These are phyloP conservation scores for Seira ritae DNA, from an alignment of 2,888 invertebrate genomes.

Conservation along the genomic window DNA sequence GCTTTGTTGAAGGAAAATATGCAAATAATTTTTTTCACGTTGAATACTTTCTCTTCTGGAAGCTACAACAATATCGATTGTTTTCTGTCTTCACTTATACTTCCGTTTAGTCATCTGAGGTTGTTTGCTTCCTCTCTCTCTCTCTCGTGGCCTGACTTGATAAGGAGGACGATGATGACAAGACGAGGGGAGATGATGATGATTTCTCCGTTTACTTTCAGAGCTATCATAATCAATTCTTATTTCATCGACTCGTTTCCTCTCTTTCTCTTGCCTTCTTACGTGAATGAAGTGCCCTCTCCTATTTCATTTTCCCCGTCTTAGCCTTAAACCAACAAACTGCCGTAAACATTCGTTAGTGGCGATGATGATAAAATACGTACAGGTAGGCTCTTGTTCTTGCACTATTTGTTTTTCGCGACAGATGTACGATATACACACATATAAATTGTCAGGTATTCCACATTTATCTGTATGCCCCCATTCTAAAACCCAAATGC, in stretches of 20 bases:
- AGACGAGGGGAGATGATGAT: neutral
- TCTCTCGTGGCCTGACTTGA: neutral
- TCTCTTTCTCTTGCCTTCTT: neutral
- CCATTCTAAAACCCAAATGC: too few relatives aligned
- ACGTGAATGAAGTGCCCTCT: neutral
- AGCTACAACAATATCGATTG: conserved; percentile 16
- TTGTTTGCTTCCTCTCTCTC: conserved; percentile 4
- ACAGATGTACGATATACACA: too few relatives aligned
- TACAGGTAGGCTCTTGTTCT: too few relatives aligned
- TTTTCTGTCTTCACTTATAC: neutral
- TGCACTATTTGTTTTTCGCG: too few relatives aligned
- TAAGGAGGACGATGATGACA: neutral
- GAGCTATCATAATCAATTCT: neutral
- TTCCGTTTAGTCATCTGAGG: too few relatives aligned
- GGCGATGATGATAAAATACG: neutral
- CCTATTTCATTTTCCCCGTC: neutral
- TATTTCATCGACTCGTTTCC: neutral
- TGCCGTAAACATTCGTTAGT: neutral
- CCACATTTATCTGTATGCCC: too few relatives aligned
- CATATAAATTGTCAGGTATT: too few relatives aligned
- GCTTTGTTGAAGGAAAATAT: neutral
- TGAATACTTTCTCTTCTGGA: neutral
- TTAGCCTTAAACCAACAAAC: conserved; percentile 8
- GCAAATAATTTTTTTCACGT: conserved; percentile 1
- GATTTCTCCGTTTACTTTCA: neutral